Evolutionary conservation across 2,888 invertebrate species (phyloP), one percentile per base, ranked within the genome.

Genomic region (Bhutanitis thaidina): DNA sequence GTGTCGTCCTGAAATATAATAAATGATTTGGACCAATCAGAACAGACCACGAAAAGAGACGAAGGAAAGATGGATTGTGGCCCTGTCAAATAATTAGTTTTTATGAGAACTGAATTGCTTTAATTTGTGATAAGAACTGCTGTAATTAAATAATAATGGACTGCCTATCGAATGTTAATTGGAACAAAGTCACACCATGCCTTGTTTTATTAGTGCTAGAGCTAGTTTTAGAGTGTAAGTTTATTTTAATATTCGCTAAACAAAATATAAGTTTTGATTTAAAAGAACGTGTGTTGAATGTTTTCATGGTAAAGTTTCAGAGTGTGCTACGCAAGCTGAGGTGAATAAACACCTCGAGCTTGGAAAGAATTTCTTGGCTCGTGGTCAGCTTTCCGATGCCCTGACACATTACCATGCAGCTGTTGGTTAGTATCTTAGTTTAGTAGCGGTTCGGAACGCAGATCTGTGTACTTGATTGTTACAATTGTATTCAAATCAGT

Each of bases 321-420:
- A 94, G 69, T 91, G 93, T 66, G 91, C 92, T 60, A 90, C 92
- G 49, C 93, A 93, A 69, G 90, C 92, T 44, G 98, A 98, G 83
- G 94, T 98, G 57, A 95, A 97, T 69, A 95, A 94, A 73, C 98
- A 99, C 90, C 90, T 99, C 79, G 97, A 98, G 77, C 90, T 97
- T 80, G 99, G 99, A 1, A 95, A 95, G 74, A 94, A 97, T 74
- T 95, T 98, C 80, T 90, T 99, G 67, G 95, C 97, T 35, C 93
- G 94, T 61, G 98, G 98, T 29, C 98, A 99, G 79, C 92, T 98
- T 57, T 94, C 96, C 40, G 99, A 99, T 90, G 99, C 99, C 8
- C 86, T 99, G 43, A 95, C 97, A 54, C 98, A 99, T 79, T 99
- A 98, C 86, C 98, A 99, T 91, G 96, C 97, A 55, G 99, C 99